Evolutionary conservation across 2,113 vertebrate genomes (phyloP), one percentile per base, ranked within the genome.

Genomic region (Microcebus lehilahytsara): DNA sequence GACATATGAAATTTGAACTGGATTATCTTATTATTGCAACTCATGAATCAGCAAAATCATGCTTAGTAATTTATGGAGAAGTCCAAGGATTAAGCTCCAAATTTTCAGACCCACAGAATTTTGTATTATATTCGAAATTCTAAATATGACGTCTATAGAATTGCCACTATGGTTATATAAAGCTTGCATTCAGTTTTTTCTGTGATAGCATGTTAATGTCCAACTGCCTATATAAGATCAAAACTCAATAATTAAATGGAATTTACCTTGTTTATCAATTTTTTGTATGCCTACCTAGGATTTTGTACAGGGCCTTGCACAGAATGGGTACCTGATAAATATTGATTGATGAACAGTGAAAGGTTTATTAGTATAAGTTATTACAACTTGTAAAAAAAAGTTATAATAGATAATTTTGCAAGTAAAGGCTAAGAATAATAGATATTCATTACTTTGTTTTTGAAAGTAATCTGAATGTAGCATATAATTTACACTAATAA

Each of bases 401-500:
- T 56, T 56, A 17, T 92, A 93, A 72, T 75, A 89, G 80, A 14
- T 60, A 97, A 97, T 7, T 53, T 27, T 27, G 5, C 53, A 86
- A 86, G 46, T 51, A 96, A 87, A 80, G 72, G 10, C 67, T 90
- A 96, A 53, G 84, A 85, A 83, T 10, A 95, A 98, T 96, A 86
- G 98, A 98, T 97, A 98, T 95, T 97, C 80, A 97, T 93, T 75
- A 96, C 78, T 91, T 96, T 80, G 16, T 74, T 93, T 95, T 84
- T 60, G 71, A 93, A 91, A 58, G 67, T 90, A 96, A 85, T 96
- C 95, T 89, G 98, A 98, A 98, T 97, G 93, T 96, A 96, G 96
- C 91, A 96, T 42, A 97, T 94, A 93, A 98, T 97, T 98, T 98
- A 95, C 30, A 93, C 91, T 92, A 98, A 94, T 94, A 97, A 97